Conservation (phyloP, 2,113 vertebrate genomes). For the Phoenicopterus ruber region DNA sequence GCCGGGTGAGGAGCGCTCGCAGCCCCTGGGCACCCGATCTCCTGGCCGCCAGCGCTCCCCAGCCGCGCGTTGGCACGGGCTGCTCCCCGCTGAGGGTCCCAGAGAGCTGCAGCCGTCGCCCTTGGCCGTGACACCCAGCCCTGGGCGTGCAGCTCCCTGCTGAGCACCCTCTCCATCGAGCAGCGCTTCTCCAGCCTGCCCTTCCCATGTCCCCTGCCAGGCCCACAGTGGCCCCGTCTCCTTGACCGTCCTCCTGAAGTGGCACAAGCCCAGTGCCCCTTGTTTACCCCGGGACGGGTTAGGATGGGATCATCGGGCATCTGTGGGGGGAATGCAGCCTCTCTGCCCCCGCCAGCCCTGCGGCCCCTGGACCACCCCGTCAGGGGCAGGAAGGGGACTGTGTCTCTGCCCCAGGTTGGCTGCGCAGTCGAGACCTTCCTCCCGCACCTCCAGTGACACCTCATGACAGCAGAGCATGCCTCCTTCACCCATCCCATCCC, state of each 20-base stretch:
- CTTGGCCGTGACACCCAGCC: rapidly evolving
- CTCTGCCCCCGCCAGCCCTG: not conserved
- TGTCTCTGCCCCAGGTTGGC: rapidly evolving
- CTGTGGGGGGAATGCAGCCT: rapidly evolving
- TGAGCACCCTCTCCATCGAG: not conserved
- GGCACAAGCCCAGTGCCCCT: not conserved
- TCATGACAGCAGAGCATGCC: rapidly evolving
- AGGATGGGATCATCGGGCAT: not conserved
- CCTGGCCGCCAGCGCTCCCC: not conserved
- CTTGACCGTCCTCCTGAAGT: rapidly evolving
- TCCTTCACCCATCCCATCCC: not conserved
- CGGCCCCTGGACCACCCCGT: not conserved
- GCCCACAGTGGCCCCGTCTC: not conserved
- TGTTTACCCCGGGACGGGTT: rapidly evolving
- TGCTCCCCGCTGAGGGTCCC: not conserved
- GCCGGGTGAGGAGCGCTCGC: not conserved
- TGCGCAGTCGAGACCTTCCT: not conserved
- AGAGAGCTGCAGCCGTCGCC: rapidly evolving
- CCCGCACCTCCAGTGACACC: no score
- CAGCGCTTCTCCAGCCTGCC: not conserved
- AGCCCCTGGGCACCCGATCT: not conserved
- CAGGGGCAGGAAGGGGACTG: no score
- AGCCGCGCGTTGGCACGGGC: rapidly evolving
- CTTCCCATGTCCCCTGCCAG: not conserved
- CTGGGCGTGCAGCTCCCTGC: not conserved